Evolutionary conservation across 2,797 vertebrate species (phyloP), one percentile per base, ranked within the genome.

Genomic region (Eospalax fontanierii): DNA sequence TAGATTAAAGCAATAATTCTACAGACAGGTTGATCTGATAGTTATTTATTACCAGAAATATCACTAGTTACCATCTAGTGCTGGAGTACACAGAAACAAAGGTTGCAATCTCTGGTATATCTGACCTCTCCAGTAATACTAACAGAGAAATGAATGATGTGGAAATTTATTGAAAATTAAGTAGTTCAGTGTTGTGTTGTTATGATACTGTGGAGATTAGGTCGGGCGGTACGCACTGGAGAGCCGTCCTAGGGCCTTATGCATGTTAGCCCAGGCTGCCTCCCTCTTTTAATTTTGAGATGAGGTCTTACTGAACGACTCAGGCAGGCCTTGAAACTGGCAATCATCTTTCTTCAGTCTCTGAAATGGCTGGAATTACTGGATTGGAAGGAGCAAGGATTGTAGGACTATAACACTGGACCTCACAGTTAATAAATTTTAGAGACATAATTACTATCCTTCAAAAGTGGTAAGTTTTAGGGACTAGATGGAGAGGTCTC

Each of bases 341-440:
- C 28, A 43, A 6, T 87, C 3, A 15, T 74, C 12, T 21, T 21
- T 8, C 12, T 19, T 61, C 57, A 63, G 11, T 8, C 28, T 66
- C 65, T 30, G 26, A 7, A 66, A 26, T 43, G 85, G 21, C 85
- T 59, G 35, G 65, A 70, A 61, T 74, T 87, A 86, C 35, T 30
- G 35, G 18, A 73, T 30, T 73, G 24, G 9, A 30, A 40, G 16
- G 30, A 73, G 65, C 22, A 54, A 21, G 40, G 22, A 38, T 73
- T 86, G 21, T 57, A 71, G 50, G 50, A 30, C 50, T n/a, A 86
- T 16, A 57, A 24, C n/a, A 12, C 0, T 8, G 35, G 5, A 28
- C 46, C 66, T 54, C 38, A 35, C 66, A 79, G 40, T 94, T 82
- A 92, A 35, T 96, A 50, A 92, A 89, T 95, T 95, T 96, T 93